Conservation (phyloP, 1,140 invertebrate species). For the Amyelois transitella region DNA sequence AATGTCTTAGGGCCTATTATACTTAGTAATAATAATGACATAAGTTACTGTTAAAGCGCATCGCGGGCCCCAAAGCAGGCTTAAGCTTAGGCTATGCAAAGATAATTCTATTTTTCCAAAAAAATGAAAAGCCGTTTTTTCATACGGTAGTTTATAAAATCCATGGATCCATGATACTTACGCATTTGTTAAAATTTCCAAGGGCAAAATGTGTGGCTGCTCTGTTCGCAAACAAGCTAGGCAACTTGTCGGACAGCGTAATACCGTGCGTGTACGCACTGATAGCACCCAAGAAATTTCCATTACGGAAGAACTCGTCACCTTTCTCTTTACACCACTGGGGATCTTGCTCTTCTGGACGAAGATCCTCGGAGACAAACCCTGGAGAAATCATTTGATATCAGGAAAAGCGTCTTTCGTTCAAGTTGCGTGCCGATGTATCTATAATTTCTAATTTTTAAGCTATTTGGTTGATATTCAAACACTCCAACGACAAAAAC, state of each 20-base stretch:
- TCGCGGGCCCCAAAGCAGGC: no score
- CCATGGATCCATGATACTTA: slow-evolving; percentile 32
- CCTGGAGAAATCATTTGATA: slow-evolving; percentile 32
- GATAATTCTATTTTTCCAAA: no score
- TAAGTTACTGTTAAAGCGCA: no score
- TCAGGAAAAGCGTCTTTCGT: no score
- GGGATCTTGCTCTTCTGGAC: slow-evolving; percentile 88
- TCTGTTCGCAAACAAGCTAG: slow-evolving; percentile 83
- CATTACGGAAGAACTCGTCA: slow-evolving; percentile 82
- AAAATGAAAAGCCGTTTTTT: no score
- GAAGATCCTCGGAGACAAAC: slow-evolving; percentile 83
- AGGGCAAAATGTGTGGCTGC: slow-evolving; percentile 84
- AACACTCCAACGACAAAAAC: no score
- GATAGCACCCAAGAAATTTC: slow-evolving; percentile 86
- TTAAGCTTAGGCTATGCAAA: no score
- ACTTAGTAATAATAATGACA: neutral
- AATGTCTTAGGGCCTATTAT: neutral
- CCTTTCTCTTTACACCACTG: slow-evolving; percentile 89
- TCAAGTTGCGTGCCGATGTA: neutral
- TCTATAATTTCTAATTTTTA: no score
- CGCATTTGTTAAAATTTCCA: slow-evolving; percentile 83
- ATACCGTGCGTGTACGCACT: slow-evolving; percentile 88
- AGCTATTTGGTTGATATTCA: no score
- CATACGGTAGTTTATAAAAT: no score
- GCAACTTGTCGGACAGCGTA: slow-evolving; percentile 82